Base-by-base conservation (phyloP, 2,113 vertebrate species). In the Platichthys flesus region DNA sequence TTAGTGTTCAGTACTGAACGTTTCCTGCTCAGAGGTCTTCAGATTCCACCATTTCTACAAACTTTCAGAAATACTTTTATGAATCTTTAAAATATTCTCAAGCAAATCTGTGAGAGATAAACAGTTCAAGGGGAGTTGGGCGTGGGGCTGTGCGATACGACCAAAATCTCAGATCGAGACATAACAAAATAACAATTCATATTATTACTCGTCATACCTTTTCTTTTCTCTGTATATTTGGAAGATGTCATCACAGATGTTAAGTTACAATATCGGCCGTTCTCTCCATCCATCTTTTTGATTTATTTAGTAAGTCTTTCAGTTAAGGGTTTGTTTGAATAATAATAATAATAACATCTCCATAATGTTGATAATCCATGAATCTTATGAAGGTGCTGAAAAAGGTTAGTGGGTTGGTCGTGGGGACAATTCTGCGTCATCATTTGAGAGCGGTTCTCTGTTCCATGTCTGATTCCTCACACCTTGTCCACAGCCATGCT, bases 11-110 rank as follows among this genome's bases (percentile, higher is more conserved):
- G 3, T 31, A 40, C 20, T 52, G 49, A 13, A 42, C 40, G 56
- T 49, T 55, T 69, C 28, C 65, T 67, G 16, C 15, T 74, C 8
- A 58, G 42, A 79, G 1, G 54, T 49, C 40, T 37, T 71, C 52
- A 26, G 1, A 73, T 65, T 75, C 24, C 59, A 70, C 81, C 61
- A 23, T 78, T 60, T 74, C n/a, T 78, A 71, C 45, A 49, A 63
- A 40, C 15, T 28, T 55, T 65, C 20, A 1, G 5, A 35, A 54
- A 4, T 9, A 8, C 35, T 10, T 65, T 67, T 65, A 47, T 45
- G 2, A 62, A 14, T 20, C 20, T 35, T 26, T 14, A 24, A 5
- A 51, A 3, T 62, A 61, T 70, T 74, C 60, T 68, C 6, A 15
- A 71, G 31, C 28, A 55, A 58, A 45, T 82, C 40, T 84, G 23